These are phyloP conservation scores for Pyralis farinalis DNA, from an alignment of 2,888 invertebrate species.

Conservation along the genomic window DNA sequence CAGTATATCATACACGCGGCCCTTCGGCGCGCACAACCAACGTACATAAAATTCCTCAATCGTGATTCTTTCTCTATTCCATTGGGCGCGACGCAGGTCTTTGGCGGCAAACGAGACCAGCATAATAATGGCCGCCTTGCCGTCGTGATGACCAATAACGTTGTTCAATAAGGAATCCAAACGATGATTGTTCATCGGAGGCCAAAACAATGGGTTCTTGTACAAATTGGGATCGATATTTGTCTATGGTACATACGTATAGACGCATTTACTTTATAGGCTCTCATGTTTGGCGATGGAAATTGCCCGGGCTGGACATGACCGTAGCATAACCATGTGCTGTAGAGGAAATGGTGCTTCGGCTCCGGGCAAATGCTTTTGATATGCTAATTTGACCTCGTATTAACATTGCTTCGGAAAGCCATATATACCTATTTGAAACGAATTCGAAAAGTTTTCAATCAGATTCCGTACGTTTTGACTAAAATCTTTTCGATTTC, in stretches of 20 bases:
- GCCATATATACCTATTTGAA: too few relatives aligned
- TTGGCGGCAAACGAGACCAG: conserved; percentile 61
- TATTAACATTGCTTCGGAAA: too few relatives aligned
- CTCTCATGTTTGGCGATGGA: neutral
- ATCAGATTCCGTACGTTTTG: too few relatives aligned
- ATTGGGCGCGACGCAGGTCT: conserved; percentile 69
- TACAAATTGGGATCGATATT: conserved; percentile 44
- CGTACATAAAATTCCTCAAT: conserved; percentile 69
- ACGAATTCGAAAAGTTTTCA: too few relatives aligned
- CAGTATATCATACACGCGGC: conserved; percentile 47
- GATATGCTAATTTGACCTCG: too few relatives aligned
- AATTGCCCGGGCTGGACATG: neutral
- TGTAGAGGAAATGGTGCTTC: too few relatives aligned
- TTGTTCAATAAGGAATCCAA: conserved; percentile 46
- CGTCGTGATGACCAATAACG: conserved; percentile 40
- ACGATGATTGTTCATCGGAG: conserved; percentile 47
- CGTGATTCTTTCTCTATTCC: conserved; percentile 76
- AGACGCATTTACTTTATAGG: neutral
- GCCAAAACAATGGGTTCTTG: conserved; percentile 54
- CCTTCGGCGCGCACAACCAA: conserved; percentile 31
- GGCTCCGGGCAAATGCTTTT: too few relatives aligned
- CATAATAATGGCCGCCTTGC: conserved; percentile 52
- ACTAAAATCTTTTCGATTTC: too few relatives aligned
- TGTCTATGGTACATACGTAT: conserved; percentile 5
- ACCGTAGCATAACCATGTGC: too few relatives aligned